Base-by-base conservation (phyloP, 2,797 vertebrate species). In the Microchirus variegatus region DNA sequence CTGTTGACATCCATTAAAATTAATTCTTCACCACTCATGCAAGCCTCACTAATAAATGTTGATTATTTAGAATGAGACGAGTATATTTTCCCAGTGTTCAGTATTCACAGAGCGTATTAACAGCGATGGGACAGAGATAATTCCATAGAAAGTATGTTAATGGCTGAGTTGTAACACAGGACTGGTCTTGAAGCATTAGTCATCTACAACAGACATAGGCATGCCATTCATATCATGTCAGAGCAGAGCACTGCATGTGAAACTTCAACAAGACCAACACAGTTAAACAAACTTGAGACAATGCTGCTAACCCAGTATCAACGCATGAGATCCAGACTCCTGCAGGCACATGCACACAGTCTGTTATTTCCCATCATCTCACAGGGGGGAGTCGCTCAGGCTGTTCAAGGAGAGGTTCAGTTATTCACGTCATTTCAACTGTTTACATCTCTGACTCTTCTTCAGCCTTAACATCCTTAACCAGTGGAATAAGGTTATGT, bases 271-370 rank as follows among this genome's bases (percentile, higher is more conserved):
- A n/a, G 53, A 53, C 16, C 1, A 37, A 11, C 35, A 36, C n/a
- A 52, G 40, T 53, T 26, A 47, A 77, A 56, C 57, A 42, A 70
- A 54, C 59, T 50, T 8, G 6, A 64, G 16, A 55, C 49, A 71
- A 36, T 43, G 41, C 58, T 45, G 36, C 43, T 59, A 14, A 50
- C 10, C 7, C 41, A 16, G 4, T 52, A 10, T 35, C 11, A 36
- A 9, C 48, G 16, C 47, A 47, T 9, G 40, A 50, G n/a, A 15
- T 10, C 2, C 9, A 46, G 48, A 48, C 15, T 42, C 15, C 45
- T 63, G 46, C 5, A 35, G 57, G 40, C 26, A 10, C 49, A 36
- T 19, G 58, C 9, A 22, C 22, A 22, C 22, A 10, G 45, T 36
- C 36, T 50, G 38, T 17, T 16, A 14, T 56, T 53, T 31, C 38